phyloP scores from a whole-genome alignment of 2,113 vertebrate species.

The Syngnathoides biaculeatus region DNA sequence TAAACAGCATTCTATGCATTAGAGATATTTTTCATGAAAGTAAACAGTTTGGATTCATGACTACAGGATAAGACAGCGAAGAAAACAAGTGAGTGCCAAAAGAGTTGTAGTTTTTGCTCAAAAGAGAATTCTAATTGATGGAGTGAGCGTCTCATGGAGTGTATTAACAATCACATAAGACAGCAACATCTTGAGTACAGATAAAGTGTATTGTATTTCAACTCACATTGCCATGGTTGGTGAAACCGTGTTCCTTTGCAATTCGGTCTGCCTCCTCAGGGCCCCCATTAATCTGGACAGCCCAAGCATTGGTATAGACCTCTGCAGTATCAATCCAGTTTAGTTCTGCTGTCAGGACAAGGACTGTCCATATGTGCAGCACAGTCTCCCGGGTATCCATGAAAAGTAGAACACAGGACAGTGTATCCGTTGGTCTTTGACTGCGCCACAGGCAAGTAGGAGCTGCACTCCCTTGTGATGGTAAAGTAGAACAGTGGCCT shows the following conservation, averaged over 20 bases:
- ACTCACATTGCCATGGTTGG: constrained; percentile 87
- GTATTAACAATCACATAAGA: not conserved
- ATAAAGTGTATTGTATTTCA: not conserved
- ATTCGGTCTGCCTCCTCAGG: constrained; percentile 78
- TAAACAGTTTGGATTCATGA: not conserved
- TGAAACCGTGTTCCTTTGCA: constrained; percentile 86
- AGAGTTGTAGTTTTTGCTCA: not conserved
- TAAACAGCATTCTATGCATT: not conserved
- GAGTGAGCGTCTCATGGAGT: not conserved
- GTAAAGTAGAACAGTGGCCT: constrained; percentile 66
- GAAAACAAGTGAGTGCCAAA: not conserved
- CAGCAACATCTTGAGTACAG: not conserved
- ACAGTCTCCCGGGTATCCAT: constrained; percentile 74
- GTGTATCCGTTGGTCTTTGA: constrained; percentile 46
- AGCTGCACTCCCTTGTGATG: constrained; percentile 52
- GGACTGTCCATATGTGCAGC: constrained; percentile 75
- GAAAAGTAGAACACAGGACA: constrained; percentile 56
- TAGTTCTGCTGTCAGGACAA: constrained; percentile 70
- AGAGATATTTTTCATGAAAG: not conserved
- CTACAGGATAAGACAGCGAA: not conserved
- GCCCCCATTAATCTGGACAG: constrained; percentile 82
- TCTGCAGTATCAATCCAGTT: constrained; percentile 65
- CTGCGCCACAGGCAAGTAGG: constrained; percentile 43
- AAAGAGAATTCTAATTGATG: not conserved
- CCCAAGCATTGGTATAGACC: constrained; percentile 93